phyloP scores from a whole-genome alignment of 2,888 invertebrate genomes.

The Tiphia femorata region DNA sequence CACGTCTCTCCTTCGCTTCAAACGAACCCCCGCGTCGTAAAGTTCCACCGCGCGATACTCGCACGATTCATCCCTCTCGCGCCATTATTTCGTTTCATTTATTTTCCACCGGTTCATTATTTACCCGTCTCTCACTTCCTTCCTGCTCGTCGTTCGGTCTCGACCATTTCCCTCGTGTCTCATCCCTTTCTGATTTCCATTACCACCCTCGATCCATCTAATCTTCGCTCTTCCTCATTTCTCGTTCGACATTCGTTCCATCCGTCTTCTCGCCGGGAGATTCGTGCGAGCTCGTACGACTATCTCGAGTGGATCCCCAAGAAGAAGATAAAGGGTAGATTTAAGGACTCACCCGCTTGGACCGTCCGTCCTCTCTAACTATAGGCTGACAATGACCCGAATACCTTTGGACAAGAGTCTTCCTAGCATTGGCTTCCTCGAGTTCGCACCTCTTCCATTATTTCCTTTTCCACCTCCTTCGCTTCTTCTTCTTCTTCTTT shows the following conservation, averaged over 20 bases:
- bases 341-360: background rate
- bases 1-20: background rate
- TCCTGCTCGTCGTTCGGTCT: background rate
- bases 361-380: constrained; percentile 42
- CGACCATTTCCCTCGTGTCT: background rate
- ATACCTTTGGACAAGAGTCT: constrained; percentile 40
- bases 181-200: background rate
- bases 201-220: background rate
- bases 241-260: constrained; percentile 8
- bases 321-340: background rate
- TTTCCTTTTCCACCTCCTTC: background rate
- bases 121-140: background rate
- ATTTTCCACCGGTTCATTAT: too few relatives aligned
- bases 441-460: background rate
- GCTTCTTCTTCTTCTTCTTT: constrained; percentile 4
- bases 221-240: constrained; percentile 2
- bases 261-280: constrained; percentile 9
- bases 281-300: constrained; percentile 15
- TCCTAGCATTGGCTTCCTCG: background rate
- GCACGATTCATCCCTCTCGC: too few relatives aligned
- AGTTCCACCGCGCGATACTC: too few relatives aligned
- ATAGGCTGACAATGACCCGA: constrained; percentile 67
- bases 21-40: too few relatives aligned
- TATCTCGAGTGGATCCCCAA: constrained; percentile 12
- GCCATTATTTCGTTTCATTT: too few relatives aligned